These are phyloP conservation scores for Anoura caudifer DNA, from an alignment of 2,113 vertebrate species.

Conservation along the genomic window DNA sequence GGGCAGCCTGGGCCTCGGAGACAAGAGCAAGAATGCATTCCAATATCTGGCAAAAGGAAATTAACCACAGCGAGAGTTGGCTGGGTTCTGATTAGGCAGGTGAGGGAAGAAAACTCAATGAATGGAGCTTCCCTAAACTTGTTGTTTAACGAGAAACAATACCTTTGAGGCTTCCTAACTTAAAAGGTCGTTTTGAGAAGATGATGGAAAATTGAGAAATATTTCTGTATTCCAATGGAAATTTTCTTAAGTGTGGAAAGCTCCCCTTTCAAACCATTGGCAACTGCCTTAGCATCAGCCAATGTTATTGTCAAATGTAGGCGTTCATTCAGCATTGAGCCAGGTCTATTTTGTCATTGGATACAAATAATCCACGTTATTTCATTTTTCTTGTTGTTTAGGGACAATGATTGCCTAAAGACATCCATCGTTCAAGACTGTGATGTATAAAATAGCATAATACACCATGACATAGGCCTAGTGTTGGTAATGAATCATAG, in stretches of 20 bases:
- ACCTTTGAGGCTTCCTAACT: not conserved
- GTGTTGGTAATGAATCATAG: slow-evolving; percentile 34
- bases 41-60: not conserved
- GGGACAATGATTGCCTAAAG: not conserved
- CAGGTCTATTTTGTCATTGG: not conserved
- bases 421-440: slow-evolving; percentile 4
- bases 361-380: not conserved
- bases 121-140: not conserved
- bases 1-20: not conserved
- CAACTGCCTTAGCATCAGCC: not conserved
- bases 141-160: not conserved
- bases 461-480: not conserved
- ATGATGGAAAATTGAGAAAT: not conserved
- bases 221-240: not conserved
- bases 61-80: not conserved
- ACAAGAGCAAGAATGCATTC: not conserved
- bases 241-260: not conserved
- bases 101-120: not conserved
- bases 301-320: not conserved
- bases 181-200: not conserved
- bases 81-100: not conserved
- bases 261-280: not conserved
- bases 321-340: not conserved
- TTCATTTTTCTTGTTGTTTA: not conserved
- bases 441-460: slow-evolving; percentile 19